Evolutionary conservation across 2,797 vertebrate genomes (phyloP), one percentile per base, ranked within the genome.

Genomic region (Taenioides sp.): DNA sequence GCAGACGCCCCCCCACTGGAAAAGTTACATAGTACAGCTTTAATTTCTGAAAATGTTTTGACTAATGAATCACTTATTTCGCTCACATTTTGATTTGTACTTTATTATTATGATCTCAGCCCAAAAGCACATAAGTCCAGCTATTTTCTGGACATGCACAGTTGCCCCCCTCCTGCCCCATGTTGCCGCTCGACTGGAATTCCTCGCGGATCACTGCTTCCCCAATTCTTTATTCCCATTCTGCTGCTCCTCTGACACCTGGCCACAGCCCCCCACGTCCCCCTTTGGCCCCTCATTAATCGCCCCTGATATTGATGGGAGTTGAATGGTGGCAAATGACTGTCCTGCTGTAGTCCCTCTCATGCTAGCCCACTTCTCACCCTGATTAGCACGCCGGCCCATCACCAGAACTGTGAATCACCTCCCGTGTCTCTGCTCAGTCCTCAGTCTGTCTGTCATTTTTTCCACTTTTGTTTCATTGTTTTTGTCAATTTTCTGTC

Each of bases 231-330:
- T 94, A 92, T 93, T 93, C 89, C 90, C 84, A 85, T 91, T 93
- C 92, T 91, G 90, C 87, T 87, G 85, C 88, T 89, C 80, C 80
- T 86, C 86, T 73, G 86, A 94, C 94, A 94, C 94, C 94, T 94
- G 93, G 92, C 80, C 68, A 17, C 77, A 80, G 58, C 84, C 83
- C 83, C 76, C 77, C 31, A 52, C 75, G 66, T 77, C 71, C 82
- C 81, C 80, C 78, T 77, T 73, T 31, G 74, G 80, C 69, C 87
- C 88, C 92, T 94, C 93, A 94, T 94, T 94, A 95, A 94, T 94
- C 88, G 87, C 70, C 54, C 82, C 92, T 94, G 93, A 94, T 94
- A 94, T 94, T 94, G 93, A 94, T 94, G 92, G 89, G 89, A 94
- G 86, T 80, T 93, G 94, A 94, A 92, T 86, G 88, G 87, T 90